Evolutionary conservation across 2,113 vertebrate species (phyloP), one percentile per base, ranked within the genome.

Genomic region (Rhinoderma darwinii): DNA sequence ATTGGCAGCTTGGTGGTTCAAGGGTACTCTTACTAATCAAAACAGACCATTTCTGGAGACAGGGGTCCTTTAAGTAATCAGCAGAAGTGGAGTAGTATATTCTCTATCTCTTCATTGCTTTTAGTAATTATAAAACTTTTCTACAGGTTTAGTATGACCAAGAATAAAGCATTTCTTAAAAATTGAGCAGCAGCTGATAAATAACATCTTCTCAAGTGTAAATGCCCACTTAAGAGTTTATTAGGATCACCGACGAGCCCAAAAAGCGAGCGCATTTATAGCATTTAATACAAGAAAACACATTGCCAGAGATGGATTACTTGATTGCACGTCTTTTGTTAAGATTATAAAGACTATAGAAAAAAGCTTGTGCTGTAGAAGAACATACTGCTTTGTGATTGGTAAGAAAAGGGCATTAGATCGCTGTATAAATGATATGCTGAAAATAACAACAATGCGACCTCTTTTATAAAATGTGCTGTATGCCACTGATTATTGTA

Each of bases 261-360:
- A 41, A 72, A 72, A 72, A 39, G 68, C 32, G 3, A 72, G 68
- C 11, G 37, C 68, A 72, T 41, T 72, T 72, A 39, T 25, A 39
- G 68, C 68, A 72, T 72, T 39, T 72, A 72, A 32, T 8, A 41
- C 15, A 41, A 41, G 68, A 72, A 72, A 72, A 72, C 68, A 72
- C 68, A 41, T 72, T 41, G 68, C 35, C 66, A 72, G 68, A 41
- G 68, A 72, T 72, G 39, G 68, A 72, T 72, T 39, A 72, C 68
- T 72, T 72, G 68, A 41, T 72, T 72, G 68, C 68, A 39, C 8
- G 68, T 72, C 68, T 72, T 72, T 72, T 72, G 68, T 72, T 35
- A 72, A 41, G 68, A 20, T 22, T 72, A 25, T 35, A 41, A 39
- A 72, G 68, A 72, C 35, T 41, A 11, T 25, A 12, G 14, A 20